These are phyloP conservation scores for Drosophila mayaguana DNA, from an alignment of 2,888 invertebrate species.

Conservation along the genomic window DNA sequence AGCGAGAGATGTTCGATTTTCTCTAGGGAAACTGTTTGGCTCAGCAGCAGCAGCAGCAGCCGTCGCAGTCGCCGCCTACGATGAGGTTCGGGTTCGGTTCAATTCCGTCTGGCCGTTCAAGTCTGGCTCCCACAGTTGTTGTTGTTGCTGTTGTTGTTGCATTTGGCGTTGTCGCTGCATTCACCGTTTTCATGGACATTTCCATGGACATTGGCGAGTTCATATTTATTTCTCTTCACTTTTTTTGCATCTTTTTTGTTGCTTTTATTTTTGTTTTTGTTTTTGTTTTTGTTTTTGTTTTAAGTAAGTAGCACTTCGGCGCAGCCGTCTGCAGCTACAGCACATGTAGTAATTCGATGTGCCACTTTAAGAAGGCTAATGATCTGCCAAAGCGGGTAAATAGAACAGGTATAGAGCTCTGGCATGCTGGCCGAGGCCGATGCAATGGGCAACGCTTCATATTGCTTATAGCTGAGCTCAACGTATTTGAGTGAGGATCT, in stretches of 20 bases:
- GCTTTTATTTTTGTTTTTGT: not conserved
- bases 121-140: constrained; percentile 60
- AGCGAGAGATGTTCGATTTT: constrained; percentile 45
- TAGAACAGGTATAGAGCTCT: constrained; percentile 44
- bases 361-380: constrained; percentile 71
- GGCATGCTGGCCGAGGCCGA: not conserved
- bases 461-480: no score
- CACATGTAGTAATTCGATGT: constrained; percentile 65
- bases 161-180: constrained; percentile 32
- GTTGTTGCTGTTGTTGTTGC: constrained; percentile 26
- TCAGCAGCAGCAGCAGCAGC: constrained; percentile 41
- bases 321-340: constrained; percentile 59
- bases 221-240: constrained; percentile 18
- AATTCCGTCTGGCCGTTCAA: constrained; percentile 28
- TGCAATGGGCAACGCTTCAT: no score
- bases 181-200: constrained; percentile 43
- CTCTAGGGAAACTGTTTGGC: constrained; percentile 68
- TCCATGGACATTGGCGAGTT: constrained; percentile 36
- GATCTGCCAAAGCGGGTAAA: constrained; percentile 62
- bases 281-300: not conserved
- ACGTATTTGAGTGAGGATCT: no score
- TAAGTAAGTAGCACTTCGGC: constrained; percentile 20
- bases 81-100: constrained; percentile 33
- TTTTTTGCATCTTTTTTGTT: not conserved
- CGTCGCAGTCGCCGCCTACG: constrained; percentile 35